phyloP scores from a whole-genome alignment of 2,888 invertebrate genomes.

The Plagodis dolabraria region DNA sequence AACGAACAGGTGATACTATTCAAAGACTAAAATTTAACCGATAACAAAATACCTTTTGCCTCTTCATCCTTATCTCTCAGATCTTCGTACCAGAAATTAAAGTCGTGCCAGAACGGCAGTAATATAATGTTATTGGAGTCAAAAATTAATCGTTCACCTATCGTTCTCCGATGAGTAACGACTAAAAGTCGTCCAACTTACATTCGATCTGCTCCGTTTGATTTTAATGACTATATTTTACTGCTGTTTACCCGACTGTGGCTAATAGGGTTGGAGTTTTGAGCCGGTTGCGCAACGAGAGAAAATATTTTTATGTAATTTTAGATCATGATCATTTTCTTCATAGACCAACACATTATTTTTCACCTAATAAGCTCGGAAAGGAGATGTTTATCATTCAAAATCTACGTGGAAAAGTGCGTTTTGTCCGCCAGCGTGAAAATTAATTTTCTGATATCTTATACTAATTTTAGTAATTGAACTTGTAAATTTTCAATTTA shows the following conservation, averaged over 20 bases:
- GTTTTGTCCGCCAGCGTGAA: no score
- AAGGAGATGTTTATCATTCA: no score
- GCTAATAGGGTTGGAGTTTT: constrained; percentile 38
- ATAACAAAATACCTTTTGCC: not conserved
- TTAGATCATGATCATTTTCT: no score
- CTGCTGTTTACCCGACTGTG: constrained; percentile 42
- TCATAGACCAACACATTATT: no score
- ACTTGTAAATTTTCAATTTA: no score
- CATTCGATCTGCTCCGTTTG: constrained; percentile 68
- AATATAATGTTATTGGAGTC: constrained; percentile 67
- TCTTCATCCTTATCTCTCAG: constrained; percentile 20
- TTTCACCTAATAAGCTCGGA: no score
- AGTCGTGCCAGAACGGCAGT: constrained; percentile 32
- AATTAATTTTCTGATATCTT: no score
- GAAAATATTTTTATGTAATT: not conserved
- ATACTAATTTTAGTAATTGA: no score
- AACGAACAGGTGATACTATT: no score
- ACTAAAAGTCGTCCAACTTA: constrained; percentile 42
- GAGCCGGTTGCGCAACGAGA: constrained; percentile 23
- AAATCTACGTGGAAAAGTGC: no score
- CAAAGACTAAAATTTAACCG: no score
- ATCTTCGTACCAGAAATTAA: constrained; percentile 30
- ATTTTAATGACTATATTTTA: constrained; percentile 65
- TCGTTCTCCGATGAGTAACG: constrained; percentile 27
- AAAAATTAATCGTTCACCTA: constrained; percentile 66